Percentiles rank a stretch among this genome's conserved stretches.
Conservation (phyloP, 1,140 invertebrate species). For the Drosophila seguyi region DNA sequence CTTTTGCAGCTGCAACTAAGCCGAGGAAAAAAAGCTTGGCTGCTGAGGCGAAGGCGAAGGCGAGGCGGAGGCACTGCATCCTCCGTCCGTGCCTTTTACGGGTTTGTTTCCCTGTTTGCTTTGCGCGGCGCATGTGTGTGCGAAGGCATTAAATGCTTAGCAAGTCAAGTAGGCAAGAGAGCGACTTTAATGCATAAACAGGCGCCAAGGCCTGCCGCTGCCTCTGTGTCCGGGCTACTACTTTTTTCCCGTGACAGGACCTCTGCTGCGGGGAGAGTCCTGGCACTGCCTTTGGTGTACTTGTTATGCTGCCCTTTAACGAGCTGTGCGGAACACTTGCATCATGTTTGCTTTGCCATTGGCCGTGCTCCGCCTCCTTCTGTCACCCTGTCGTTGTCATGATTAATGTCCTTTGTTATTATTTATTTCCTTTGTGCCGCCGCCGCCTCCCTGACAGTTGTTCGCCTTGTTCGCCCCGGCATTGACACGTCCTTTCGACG, state of each 20-base stretch:
- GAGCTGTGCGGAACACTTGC: conserved; percentile 59
- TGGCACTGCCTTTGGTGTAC: conserved; percentile 40
- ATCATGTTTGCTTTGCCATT: conserved; percentile 71
- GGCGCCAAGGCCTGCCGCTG: conserved; percentile 20
- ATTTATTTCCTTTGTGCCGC: conserved; percentile 61
- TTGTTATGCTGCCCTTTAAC: conserved; percentile 70
- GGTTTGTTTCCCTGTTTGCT: conserved; percentile 42
- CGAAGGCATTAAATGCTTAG: conserved; percentile 72
- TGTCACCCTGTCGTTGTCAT: conserved; percentile 54
- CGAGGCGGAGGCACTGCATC: conserved; percentile 17
- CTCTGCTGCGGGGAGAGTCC: conserved; percentile 5
- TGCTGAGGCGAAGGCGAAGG: too few species aligned
- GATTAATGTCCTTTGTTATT: conserved; percentile 67
- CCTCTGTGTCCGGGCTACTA: conserved; percentile 9
- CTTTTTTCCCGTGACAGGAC: conserved; percentile 14
- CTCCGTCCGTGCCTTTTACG: conserved; percentile 15
- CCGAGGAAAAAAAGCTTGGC: conserved; percentile 20
- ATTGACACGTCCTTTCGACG: conserved; percentile 62
- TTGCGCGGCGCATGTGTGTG: conserved; percentile 47
- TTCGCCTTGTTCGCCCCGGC: conserved; percentile 35
- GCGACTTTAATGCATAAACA: conserved; percentile 58
- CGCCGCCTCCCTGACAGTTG: conserved; percentile 49
- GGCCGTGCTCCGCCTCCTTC: conserved; percentile 6
- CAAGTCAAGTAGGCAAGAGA: conserved; percentile 51
- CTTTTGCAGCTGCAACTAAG: conserved; percentile 62